phyloP scores from a whole-genome alignment of 2,888 invertebrate genomes.

The Aspidiotus rigidus region DNA sequence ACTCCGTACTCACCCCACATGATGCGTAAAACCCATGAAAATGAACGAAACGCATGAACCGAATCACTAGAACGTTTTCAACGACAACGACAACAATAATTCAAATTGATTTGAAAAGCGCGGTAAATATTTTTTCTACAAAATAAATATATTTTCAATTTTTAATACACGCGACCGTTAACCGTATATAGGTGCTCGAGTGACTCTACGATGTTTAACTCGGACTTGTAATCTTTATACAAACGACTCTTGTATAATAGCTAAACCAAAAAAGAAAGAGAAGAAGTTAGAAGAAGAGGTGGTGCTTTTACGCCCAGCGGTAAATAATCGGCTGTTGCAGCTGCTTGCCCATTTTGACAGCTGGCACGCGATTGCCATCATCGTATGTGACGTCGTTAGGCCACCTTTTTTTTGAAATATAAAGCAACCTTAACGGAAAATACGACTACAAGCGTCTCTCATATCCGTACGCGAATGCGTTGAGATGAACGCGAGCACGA shows the following conservation, averaged over 20 bases:
- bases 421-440: constrained; percentile 32
- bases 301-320: constrained; percentile 13
- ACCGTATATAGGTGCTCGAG: neutral
- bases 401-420: constrained; percentile 6
- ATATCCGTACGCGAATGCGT: no score
- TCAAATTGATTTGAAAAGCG: no score
- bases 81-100: no score
- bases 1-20: no score
- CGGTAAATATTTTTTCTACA: no score
- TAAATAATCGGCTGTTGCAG: constrained; percentile 13
- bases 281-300: constrained; percentile 4
- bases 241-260: neutral
- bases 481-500: no score
- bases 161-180: neutral
- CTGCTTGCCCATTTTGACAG: constrained; percentile 25
- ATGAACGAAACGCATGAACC: no score
- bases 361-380: constrained; percentile 33
- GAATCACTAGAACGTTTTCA: no score
- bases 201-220: no score
- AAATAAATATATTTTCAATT: no score
- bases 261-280: neutral
- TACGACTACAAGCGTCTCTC: neutral
- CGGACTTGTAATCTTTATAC: neutral
- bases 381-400: constrained; percentile 4
- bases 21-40: no score